Percentiles rank a stretch among this genome's conserved stretches.
phyloP scores from a whole-genome alignment of 2,888 invertebrate genomes.

The Drosophila suboccidentalis region DNA sequence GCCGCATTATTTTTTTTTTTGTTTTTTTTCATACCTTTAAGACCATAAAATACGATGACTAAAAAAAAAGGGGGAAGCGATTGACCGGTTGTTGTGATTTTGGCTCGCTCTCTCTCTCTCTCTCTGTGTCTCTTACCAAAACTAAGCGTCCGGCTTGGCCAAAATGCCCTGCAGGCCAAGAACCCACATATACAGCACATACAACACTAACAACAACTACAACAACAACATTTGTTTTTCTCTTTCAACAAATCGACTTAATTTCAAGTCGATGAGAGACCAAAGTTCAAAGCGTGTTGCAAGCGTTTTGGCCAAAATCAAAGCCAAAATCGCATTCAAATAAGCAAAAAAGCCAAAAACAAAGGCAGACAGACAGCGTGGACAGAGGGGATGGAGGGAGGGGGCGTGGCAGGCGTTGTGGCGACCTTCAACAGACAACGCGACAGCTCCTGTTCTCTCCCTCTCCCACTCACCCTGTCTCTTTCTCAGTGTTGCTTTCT shows the following conservation, averaged over 20 bases:
- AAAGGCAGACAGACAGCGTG: conserved; percentile 14
- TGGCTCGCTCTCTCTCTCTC: conserved; percentile 1
- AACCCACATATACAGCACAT: conserved; percentile 49
- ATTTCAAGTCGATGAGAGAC: conserved; percentile 33
- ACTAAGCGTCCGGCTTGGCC: conserved; percentile 61
- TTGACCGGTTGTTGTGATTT: conserved; percentile 70
- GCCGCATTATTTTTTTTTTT: conserved; percentile 69
- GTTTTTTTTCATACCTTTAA: conserved; percentile 60
- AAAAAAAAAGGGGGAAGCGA: conserved; percentile 26
- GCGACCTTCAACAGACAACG: conserved; percentile 70
- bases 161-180: conserved; percentile 65
- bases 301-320: conserved; percentile 28
- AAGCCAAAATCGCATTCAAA: conserved; percentile 64
- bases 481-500: not conserved
- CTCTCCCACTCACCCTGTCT: not conserved
- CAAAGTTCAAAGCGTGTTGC: conserved; percentile 72
- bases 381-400: not conserved
- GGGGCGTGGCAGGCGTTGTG: conserved; percentile 8
- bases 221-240: conserved; percentile 32
- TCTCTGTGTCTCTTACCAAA: conserved; percentile 31
- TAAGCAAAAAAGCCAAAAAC: conserved; percentile 40
- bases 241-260: conserved; percentile 19
- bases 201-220: conserved; percentile 39
- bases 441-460: conserved; percentile 30
- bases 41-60: conserved; percentile 69